Percentiles rank a stretch among this genome's conserved stretches.
phyloP scores from a whole-genome alignment of 2,888 invertebrate species.

The Hanleya hanleyi region DNA sequence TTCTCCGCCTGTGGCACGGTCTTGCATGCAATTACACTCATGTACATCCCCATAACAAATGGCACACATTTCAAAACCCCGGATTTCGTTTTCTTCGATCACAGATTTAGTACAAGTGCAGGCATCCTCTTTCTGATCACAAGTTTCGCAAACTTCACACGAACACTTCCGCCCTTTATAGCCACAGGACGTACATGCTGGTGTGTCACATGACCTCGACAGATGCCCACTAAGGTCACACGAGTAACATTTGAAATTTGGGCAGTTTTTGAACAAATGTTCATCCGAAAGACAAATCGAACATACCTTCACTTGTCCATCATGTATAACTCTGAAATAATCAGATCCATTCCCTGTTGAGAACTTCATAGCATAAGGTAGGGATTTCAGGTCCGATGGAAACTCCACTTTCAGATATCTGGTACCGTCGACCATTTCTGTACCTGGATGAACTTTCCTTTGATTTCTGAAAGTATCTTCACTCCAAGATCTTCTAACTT shows the following conservation, averaged over 20 bases:
- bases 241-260: neutral
- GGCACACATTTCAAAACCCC: too few relatives aligned
- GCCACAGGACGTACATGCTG: neutral
- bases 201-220: neutral
- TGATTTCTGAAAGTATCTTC: neutral
- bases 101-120: too few relatives aligned
- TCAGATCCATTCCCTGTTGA: neutral
- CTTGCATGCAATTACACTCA: too few relatives aligned
- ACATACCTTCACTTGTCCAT: neutral
- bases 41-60: too few relatives aligned
- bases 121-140: neutral
- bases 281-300: neutral
- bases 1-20: too few relatives aligned
- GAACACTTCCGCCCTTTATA: neutral
- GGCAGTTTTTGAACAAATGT: constrained; percentile 1
- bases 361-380: constrained; percentile 2
- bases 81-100: too few relatives aligned
- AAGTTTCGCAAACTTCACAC: neutral
- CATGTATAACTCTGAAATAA: neutral
- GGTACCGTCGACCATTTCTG: neutral
- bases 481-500: neutral
- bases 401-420: neutral
- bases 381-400: neutral
- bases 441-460: neutral
- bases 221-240: neutral